Evolutionary conservation across 2,113 vertebrate genomes (phyloP), one percentile per base, ranked within the genome.

Genomic region (Microtus richardsoni): DNA sequence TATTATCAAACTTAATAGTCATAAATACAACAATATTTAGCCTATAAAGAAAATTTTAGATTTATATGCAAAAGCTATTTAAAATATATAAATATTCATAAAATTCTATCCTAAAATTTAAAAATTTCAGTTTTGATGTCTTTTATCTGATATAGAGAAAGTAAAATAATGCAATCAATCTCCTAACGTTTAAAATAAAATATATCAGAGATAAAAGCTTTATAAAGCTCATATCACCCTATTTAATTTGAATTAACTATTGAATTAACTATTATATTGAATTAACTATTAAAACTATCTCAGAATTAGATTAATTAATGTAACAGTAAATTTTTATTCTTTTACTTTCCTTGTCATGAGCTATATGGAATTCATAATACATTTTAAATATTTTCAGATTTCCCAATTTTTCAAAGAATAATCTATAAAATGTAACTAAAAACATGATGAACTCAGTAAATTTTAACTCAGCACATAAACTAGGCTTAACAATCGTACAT

Each of bases 361-460:
- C 19, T 75, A 85, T 73, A 71, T 93, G 58, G 33, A 85, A 84
- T 71, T 86, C 77, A 70, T 7, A 49, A 90, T 24, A 39, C 33
- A 91, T 91, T 95, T 73, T 36, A 94, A 95, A 78, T 4, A 33
- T 82, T 94, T 93, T 93, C 12, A 58, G 52, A 2, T 91, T 93
- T 92, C 80, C 91, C 17, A 91, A 85, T 41, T 93, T 89, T 89
- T 92, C 71, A 70, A 87, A 91, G 5, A 88, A 74, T 89, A 96
- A 97, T 89, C 88, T 68, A 71, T 83, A 89, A 89, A 58, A 97
- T 68, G 19, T 47, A 80, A 85, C 58, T 93, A 95, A 95, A 89
- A 77, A 88, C 88, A 88, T 77, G 47, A 80, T 41, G 5, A 95
- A 91, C 8, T 60, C 33, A 8, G 11, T 49, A 94, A 88, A 26